Percentiles rank a stretch among this genome's conserved stretches.
phyloP scores from a whole-genome alignment of 2,113 vertebrate genomes.

The Origma solitaria region DNA sequence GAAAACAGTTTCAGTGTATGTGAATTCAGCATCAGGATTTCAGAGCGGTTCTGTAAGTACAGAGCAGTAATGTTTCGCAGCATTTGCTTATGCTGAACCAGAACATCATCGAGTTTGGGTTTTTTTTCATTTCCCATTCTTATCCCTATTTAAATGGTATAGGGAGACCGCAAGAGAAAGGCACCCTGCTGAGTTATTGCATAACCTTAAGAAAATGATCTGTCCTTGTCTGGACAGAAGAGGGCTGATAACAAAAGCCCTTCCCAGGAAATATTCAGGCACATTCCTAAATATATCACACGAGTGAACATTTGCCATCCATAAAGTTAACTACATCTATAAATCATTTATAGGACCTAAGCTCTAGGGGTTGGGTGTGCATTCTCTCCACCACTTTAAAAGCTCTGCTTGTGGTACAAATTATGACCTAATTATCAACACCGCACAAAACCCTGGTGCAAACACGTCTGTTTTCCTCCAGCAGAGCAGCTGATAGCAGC shows the following conservation, averaged over 20 bases:
- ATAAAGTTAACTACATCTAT: not conserved
- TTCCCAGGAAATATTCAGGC: not conserved
- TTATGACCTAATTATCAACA: not conserved
- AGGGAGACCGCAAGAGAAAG: not conserved
- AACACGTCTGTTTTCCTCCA: not conserved
- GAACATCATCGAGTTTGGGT: rapidly evolving
- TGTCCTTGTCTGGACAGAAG: not conserved
- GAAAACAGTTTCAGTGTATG: not conserved
- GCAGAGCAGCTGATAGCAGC: not conserved
- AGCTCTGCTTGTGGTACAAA: not conserved
- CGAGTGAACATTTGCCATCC: not conserved
- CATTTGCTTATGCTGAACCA: not conserved
- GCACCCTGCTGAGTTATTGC: not conserved
- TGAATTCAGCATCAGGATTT: not conserved
- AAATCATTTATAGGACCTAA: not conserved
- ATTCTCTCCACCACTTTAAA: not conserved
- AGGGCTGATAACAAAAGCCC: not conserved
- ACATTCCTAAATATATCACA: not conserved
- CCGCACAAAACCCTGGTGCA: not conserved
- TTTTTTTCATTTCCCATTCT: not conserved
- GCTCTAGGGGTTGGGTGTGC: not conserved
- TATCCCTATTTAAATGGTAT: not conserved
- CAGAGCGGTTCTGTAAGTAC: not conserved
- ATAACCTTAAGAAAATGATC: not conserved
- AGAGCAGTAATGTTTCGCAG: not conserved